Evolutionary conservation across 2,888 invertebrate genomes (phyloP).

Genomic region (Uropetala carovei): DNA sequence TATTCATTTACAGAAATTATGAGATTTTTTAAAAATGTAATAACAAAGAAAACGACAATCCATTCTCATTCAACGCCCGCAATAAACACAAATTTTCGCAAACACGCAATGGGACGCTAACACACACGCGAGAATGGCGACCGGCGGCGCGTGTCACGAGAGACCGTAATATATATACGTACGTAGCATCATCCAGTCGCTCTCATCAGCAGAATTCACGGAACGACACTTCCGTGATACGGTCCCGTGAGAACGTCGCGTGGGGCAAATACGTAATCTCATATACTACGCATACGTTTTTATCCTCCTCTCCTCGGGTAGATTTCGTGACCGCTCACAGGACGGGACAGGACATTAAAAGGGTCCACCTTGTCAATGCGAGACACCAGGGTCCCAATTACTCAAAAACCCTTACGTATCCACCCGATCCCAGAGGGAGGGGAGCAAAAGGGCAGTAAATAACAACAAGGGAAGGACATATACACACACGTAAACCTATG

Average conservation of each 20-base stretch:
- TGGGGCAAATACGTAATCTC: background rate
- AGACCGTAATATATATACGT: too few species aligned
- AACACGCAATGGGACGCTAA: too few species aligned
- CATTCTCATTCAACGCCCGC: too few species aligned
- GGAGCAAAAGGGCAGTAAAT: slow-evolving; percentile 27
- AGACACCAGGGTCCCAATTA: slow-evolving; percentile 23
- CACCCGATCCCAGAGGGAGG: background rate
- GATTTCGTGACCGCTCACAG: slow-evolving; percentile 36
- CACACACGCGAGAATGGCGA: too few species aligned
- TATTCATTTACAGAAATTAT: too few species aligned
- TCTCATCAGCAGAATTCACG: too few species aligned
- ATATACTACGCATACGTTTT: background rate
- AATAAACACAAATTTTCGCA: too few species aligned
- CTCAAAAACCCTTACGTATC: slow-evolving; percentile 28
- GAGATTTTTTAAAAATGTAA: too few species aligned
- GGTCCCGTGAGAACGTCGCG: background rate
- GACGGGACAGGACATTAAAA: background rate
- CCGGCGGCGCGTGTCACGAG: too few species aligned
- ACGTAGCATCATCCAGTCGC: too few species aligned
- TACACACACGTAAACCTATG: background rate
- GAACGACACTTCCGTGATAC: background rate
- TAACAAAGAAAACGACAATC: too few species aligned
- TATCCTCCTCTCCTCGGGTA: background rate
- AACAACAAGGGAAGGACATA: background rate
- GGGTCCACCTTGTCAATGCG: background rate